Evolutionary conservation across 1,140 invertebrate species (phyloP).

Genomic region (Delia radicum): DNA sequence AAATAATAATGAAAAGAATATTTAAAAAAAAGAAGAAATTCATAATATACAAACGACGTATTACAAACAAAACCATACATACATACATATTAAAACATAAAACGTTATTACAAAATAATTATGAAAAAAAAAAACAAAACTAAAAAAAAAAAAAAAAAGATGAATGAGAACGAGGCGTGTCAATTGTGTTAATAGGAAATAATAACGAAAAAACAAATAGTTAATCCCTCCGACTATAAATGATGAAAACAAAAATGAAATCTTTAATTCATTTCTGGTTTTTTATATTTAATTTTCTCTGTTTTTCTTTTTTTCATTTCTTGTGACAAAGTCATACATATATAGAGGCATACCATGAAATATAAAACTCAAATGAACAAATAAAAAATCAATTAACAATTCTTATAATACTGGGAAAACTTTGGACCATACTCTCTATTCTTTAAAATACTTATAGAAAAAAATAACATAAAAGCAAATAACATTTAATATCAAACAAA

Average conservation of each 20-base stretch:
- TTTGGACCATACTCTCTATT: neutral
- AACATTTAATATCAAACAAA: neutral
- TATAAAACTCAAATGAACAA: neutral
- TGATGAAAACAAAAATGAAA: neutral
- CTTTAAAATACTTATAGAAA: neutral
- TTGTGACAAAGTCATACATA: no score
- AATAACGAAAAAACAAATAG: slow-evolving; percentile 16
- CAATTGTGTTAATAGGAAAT: slow-evolving; percentile 10
- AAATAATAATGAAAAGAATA: slow-evolving; percentile 8
- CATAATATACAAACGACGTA: slow-evolving; percentile 38
- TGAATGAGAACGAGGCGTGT: neutral
- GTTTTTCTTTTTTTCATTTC: no score
- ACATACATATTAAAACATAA: slow-evolving; percentile 32
- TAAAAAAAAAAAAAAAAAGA: neutral
- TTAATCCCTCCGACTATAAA: slow-evolving; percentile 30
- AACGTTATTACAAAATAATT: slow-evolving; percentile 1
- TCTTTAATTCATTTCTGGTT: no score
- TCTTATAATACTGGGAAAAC: neutral
- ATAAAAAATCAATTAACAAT: neutral
- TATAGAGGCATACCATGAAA: no score
- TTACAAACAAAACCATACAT: slow-evolving; percentile 29
- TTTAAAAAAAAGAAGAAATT: neutral
- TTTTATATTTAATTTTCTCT: no score
- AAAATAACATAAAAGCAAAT: neutral
- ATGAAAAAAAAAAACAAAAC: neutral